Evolutionary conservation across 2,113 vertebrate genomes (phyloP).

Genomic region (Phasianus colchicus): DNA sequence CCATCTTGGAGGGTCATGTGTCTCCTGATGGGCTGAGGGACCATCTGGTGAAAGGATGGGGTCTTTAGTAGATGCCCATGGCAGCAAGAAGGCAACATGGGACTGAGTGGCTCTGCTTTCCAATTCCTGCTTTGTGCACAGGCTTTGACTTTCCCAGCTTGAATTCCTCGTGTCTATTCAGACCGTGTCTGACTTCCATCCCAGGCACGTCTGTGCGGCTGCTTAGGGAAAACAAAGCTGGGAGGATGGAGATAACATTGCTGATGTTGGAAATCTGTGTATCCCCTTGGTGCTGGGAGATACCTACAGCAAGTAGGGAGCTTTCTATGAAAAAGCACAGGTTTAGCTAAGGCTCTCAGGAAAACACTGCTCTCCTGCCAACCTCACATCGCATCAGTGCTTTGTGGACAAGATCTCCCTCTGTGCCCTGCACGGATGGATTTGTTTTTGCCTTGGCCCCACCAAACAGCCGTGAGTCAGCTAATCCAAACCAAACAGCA

Average conservation of each 20-base stretch:
- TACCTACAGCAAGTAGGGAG: not conserved
- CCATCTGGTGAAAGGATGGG: not conserved
- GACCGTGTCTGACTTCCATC: conserved; percentile 32
- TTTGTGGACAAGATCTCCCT: not conserved
- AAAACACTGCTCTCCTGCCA: not conserved
- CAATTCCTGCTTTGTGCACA: not conserved
- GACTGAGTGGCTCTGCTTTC: not conserved
- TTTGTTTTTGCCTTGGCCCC: not conserved
- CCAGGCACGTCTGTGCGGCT: not conserved
- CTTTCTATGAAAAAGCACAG: not conserved
- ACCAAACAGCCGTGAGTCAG: conserved; percentile 43
- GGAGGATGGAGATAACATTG: conserved; percentile 25
- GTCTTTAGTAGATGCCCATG: rapidly evolving
- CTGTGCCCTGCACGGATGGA: not conserved
- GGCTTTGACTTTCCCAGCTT: not conserved
- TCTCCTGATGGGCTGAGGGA: not conserved
- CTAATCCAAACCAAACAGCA: conserved; percentile 43
- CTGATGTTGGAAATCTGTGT: not conserved
- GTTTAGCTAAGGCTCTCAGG: not conserved
- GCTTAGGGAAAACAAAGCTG: not conserved
- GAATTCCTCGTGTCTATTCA: not conserved
- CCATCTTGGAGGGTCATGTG: not conserved
- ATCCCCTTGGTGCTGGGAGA: rapidly evolving
- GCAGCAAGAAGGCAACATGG: not conserved
- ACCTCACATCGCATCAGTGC: not conserved